Conservation (phyloP, 2,113 vertebrate genomes). For the Meles meles region DNA sequence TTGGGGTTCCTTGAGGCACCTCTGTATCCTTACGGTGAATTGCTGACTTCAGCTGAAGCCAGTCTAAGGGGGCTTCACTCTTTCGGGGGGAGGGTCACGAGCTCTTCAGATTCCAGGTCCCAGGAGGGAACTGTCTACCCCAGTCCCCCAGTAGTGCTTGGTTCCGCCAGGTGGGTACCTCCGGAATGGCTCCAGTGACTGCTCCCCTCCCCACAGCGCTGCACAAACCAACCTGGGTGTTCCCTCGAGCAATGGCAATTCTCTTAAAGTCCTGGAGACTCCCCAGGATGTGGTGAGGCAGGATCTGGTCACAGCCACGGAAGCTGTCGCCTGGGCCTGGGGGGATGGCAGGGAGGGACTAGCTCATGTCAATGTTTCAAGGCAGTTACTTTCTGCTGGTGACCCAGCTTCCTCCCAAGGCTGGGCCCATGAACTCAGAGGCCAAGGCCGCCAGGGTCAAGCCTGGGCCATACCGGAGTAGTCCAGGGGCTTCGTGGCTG, state of each 20-base stretch:
- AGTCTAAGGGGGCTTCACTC: neutral
- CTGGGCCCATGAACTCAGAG: neutral
- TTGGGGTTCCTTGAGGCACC: neutral
- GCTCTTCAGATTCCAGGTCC: neutral
- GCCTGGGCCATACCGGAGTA: constrained; percentile 80
- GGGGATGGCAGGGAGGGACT: neutral
- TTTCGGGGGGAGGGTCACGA: neutral
- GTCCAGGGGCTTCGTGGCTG: constrained; percentile 63
- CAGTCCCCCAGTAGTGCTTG: neutral
- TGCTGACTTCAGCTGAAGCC: neutral
- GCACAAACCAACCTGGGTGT: constrained; percentile 81
- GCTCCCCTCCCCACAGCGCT: neutral
- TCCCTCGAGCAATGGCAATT: constrained; percentile 85
- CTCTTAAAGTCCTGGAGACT: constrained; percentile 87
- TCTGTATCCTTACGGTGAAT: neutral
- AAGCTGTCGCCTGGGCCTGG: constrained; percentile 78
- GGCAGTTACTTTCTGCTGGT: neutral
- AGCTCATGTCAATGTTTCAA: neutral
- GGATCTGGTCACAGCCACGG: constrained; percentile 81
- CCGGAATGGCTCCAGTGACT: neutral
- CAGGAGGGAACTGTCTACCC: neutral
- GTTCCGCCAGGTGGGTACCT: neutral
- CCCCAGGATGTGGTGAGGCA: constrained; percentile 92
- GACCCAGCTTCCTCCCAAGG: neutral
- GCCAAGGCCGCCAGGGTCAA: neutral